Base-by-base conservation (phyloP, 2,888 invertebrate genomes). In the Apamea crenata region DNA sequence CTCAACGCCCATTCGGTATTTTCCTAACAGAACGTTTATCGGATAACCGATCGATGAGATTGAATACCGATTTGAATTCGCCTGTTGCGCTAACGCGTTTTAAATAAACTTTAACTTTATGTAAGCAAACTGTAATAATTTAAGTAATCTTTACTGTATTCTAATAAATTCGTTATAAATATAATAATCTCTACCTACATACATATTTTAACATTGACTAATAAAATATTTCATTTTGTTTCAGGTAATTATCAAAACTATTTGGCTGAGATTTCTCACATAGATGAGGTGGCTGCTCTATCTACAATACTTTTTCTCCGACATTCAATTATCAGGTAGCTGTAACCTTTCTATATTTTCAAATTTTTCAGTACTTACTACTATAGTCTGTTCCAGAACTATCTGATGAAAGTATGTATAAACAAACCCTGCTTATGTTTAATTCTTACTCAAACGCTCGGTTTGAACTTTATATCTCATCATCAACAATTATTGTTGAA, bases 11-110 rank as follows among this genome's bases (percentile, higher is more conserved):
- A 87, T 90, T 91, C 82, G 90, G 88, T 89, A 88, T 91, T 90
- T 92, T 90, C 91, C 89, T 87, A 89, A 88, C 90, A 88, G 89
- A 91, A 91, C 91, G 90, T 90, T 90, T 91, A 90, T 91, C 89
- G 85, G 68, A 72, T 87, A 83, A 83, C 85, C 82, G 84, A 87
- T 82, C 82, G 81, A 74, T 83, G 84, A 78, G 74, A 87, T 88
- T 86, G 90, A 90, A 91, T 91, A 88, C 59, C 80, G 83, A 87
- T 89, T 87, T 82, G 56, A 78, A 78, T 85, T 71, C 66, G 36
- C 44, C 75, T 83, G 85, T 82, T 78, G 78, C 66, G 78, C 65
- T 83, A 21, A 73, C 69, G 79, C 53, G 63, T 80, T 84, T 44
- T 1, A 12, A 44, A 81, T 68, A 10, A 47, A 59, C 16, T 29